Evolutionary conservation across 2,797 vertebrate genomes (phyloP), one percentile per base, ranked within the genome.

Genomic region (Phrynocephalus vlangalii): DNA sequence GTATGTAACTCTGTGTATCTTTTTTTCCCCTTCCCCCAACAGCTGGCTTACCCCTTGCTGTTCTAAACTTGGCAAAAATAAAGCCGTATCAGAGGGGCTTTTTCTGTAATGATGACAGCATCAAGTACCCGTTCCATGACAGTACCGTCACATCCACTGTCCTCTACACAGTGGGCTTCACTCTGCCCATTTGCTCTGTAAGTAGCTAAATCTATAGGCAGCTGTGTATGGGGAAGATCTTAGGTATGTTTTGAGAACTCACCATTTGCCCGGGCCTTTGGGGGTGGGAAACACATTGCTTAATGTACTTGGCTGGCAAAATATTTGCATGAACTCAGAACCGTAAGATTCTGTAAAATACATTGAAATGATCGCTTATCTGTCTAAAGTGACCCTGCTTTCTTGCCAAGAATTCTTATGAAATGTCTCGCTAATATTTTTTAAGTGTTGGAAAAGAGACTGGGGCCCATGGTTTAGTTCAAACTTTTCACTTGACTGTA

Each of bases 91-190:
- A 99, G 96, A 98, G 98, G 95, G 99, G 99, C 97, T 98, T 99
- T 99, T 99, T 99, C 98, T 99, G 99, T 99, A 97, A 96, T 93
- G 99, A 99, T 96, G 98, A 98, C 95, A 99, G 97, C 98, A 98
- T 99, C 98, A 97, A 95, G 96, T 99, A 99, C 95, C 98, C 98
- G 87, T 99, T 98, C 98, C 98, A 98, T 97, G 90, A 93, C 95
- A 97, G 98, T 98, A 99, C 99, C 92, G 28, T 99, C 97, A 97
- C 97, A 96, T 97, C 97, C 97, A 97, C 97, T 91, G 97, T 98
- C 94, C 98, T 99, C 95, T 98, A 97, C 97, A 95, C 97, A 92
- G 96, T 99, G 97, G 99, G 99, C 97, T 97, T 99, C 97, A 94
- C 95, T 92, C 96, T 99, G 96, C 98, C 98, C 96, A 98, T 99